These are phyloP conservation scores for Trichechus manatus DNA, from an alignment of 2,113 vertebrate genomes.

Conservation along the genomic window DNA sequence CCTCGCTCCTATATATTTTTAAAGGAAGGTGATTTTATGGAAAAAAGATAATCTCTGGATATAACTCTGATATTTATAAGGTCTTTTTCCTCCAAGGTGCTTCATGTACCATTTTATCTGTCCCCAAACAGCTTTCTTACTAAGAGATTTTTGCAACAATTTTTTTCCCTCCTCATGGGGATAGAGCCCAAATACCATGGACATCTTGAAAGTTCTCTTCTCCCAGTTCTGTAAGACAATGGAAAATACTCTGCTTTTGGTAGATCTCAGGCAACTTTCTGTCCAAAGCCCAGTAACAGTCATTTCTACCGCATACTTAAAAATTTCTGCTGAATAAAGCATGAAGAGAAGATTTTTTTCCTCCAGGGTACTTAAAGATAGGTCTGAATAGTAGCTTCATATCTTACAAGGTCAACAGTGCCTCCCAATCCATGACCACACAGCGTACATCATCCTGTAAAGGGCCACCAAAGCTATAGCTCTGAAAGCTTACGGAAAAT, in stretches of 20 bases:
- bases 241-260: not conserved
- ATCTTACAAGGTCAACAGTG: not conserved
- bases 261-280: not conserved
- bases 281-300: not conserved
- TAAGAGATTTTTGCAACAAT: slow-evolving; percentile 5
- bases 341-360: not conserved
- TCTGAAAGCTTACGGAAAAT: not conserved
- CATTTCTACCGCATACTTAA: not conserved
- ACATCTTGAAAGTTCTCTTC: not conserved
- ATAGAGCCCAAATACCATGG: not conserved
- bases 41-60: not conserved
- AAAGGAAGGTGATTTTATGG: not conserved
- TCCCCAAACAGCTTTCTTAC: not conserved
- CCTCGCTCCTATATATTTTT: not conserved
- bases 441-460: not conserved
- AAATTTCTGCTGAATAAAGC: not conserved
- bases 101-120: not conserved
- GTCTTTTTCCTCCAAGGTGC: not conserved
- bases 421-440: not conserved
- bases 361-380: not conserved
- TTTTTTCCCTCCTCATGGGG: not conserved
- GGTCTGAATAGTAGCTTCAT: not conserved
- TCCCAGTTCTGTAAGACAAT: not conserved
- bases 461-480: not conserved
- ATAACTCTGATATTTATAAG: not conserved